Percentiles rank a stretch among this genome's conserved stretches.
These are phyloP conservation scores for Spilosoma lubricipeda DNA, from an alignment of 2,888 invertebrate species.

Conservation along the genomic window DNA sequence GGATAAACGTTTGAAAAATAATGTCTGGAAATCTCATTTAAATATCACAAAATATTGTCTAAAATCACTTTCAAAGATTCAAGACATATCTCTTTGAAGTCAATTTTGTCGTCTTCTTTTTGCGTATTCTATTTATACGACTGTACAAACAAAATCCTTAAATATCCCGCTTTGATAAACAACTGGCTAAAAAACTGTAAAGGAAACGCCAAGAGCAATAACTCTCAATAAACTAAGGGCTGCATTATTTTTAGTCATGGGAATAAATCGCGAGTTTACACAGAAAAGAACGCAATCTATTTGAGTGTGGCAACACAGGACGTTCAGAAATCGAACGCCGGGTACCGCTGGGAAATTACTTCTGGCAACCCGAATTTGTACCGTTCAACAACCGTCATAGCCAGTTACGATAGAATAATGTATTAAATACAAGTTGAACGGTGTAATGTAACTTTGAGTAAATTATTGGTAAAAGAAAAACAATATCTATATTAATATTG, in stretches of 20 bases:
- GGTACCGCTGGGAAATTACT: constrained; percentile 73
- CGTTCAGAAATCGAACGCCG: constrained; percentile 65
- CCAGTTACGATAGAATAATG: constrained; percentile 41
- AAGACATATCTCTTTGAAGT: background rate
- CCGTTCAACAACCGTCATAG: constrained; percentile 48
- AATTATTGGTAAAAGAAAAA: background rate
- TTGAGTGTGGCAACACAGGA: constrained; percentile 67
- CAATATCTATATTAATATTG: too few species aligned
- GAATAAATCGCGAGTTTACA: constrained; percentile 57
- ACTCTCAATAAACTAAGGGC: constrained; percentile 38
- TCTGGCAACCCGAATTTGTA: constrained; percentile 50
- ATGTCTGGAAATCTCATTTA: background rate
- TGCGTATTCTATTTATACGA: constrained; percentile 14
- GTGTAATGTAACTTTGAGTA: background rate
- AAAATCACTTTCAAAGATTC: background rate
- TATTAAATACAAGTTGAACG: constrained; percentile 25
- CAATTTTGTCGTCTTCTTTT: constrained; percentile 18
- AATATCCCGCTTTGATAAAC: constrained; percentile 29
- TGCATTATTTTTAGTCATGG: constrained; percentile 46
- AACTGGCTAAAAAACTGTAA: constrained; percentile 22
- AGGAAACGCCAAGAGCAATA: constrained; percentile 31
- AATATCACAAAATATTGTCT: background rate
- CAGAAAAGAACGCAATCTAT: constrained; percentile 66
- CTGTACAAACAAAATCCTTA: constrained; percentile 12
- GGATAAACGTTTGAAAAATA: background rate